A percentile compares a stretch with the other conserved stretches of the same genome.
phyloP scores from a whole-genome alignment of 2,113 vertebrate species.

The Climacteris rufus region DNA sequence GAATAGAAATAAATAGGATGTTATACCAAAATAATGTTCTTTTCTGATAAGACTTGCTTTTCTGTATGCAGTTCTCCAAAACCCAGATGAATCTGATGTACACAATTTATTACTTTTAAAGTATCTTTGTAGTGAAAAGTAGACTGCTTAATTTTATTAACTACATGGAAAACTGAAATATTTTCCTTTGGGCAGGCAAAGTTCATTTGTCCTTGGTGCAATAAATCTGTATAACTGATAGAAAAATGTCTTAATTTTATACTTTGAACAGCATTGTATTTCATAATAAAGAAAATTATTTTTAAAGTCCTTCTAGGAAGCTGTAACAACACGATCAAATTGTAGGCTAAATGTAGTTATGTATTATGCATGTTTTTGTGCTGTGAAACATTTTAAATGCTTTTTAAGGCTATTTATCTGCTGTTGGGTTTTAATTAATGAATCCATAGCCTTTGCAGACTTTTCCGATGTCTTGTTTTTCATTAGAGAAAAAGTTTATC shows the following conservation, averaged over 20 bases:
- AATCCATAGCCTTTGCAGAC: background rate
- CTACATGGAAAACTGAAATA: background rate
- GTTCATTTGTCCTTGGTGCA: background rate
- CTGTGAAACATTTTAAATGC: background rate
- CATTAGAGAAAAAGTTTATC: background rate
- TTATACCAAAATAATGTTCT: background rate
- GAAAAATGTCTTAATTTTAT: background rate
- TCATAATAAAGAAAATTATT: background rate
- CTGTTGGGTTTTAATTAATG: background rate
- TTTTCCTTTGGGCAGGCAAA: background rate
- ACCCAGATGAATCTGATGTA: background rate
- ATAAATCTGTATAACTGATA: background rate
- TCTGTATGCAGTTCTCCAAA: background rate
- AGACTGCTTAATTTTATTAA: background rate
- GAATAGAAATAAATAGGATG: background rate
- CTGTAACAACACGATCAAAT: background rate
- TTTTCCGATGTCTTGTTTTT: background rate
- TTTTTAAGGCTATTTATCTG: background rate
- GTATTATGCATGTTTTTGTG: background rate
- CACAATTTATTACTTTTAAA: conserved; percentile 12
- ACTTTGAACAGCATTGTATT: background rate
- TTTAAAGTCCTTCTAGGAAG: background rate
- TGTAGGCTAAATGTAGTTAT: background rate
- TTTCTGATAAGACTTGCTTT: background rate
- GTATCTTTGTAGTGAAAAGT: conserved; percentile 1